Percentiles rank a stretch among this genome's conserved stretches.
Conservation (phyloP, 2,113 vertebrate genomes). For the Hirundichthys speculiger region DNA sequence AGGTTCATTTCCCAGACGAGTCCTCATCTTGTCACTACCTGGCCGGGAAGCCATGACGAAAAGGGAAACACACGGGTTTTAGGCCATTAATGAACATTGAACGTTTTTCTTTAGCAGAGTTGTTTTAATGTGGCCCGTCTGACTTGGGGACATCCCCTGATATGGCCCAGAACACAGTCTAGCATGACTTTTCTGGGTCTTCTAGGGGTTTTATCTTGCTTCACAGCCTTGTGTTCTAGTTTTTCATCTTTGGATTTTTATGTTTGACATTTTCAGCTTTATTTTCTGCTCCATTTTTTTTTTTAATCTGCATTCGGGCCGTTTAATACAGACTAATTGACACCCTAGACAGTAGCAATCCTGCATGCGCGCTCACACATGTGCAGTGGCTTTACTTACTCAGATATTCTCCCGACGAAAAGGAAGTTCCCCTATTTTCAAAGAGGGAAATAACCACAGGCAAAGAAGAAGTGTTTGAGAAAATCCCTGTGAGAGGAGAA, state of each 20-base stretch:
- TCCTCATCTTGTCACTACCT: too few species aligned
- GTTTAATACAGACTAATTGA: not conserved
- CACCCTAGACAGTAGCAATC: not conserved
- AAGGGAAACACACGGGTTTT: too few species aligned
- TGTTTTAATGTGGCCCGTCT: too few species aligned
- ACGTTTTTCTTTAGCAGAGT: too few species aligned
- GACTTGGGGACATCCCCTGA: constrained; percentile 3
- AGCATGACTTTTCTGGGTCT: constrained; percentile 47
- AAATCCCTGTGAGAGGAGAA: constrained; percentile 66
- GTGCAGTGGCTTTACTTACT: constrained; percentile 54
- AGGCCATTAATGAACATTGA: too few species aligned
- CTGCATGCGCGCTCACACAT: constrained; percentile 4
- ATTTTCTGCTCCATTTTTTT: not conserved
- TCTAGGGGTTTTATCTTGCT: too few species aligned
- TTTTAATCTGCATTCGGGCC: not conserved
- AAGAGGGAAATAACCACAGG: constrained; percentile 59
- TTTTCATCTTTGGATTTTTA: too few species aligned
- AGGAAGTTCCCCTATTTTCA: constrained; percentile 79
- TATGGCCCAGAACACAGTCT: constrained; percentile 53
- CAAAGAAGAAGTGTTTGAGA: constrained; percentile 40
- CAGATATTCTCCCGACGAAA: constrained; percentile 57
- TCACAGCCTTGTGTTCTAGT: too few species aligned
- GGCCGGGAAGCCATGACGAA: too few species aligned
- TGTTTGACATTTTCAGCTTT: too few species aligned
- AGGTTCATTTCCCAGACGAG: too few species aligned